Base-by-base conservation (phyloP, 2,888 invertebrate species). In the Dione vanillae region DNA sequence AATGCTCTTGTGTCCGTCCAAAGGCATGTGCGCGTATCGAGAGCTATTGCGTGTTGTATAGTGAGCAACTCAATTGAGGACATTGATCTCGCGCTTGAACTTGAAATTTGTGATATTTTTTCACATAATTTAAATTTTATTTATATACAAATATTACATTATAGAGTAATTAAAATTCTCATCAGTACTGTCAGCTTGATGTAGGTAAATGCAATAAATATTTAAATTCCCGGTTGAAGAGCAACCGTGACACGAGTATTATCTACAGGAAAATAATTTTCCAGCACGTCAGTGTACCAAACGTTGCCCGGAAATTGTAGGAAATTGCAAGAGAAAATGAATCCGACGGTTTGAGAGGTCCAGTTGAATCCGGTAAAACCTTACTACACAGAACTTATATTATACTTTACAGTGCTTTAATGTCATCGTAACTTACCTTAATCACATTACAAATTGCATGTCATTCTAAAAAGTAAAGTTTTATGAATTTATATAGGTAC, bases 241-340 rank as follows among this genome's bases (percentile, higher is more conserved):
- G 74, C 69, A 72, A 70, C 72, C 76, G 76, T 72, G 78, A 75
- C 77, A 76, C 71, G 77, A 75, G 77, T 77, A 79, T 81, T 79
- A 80, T 82, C 76, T 79, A 81, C 79, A 81, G 84, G 84, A 87
- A 90, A 91, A 90, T 88, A 83, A 91, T 88, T 90, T 89, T 87
- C 84, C 83, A 85, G 83, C 83, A 84, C 86, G 88, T 86, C 87
- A 86, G 86, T 84, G 83, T 85, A 87, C 87, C 83, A 87, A 89
- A 88, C 85, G 89, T 78, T 87, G 85, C 74, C 92, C 93, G 93
- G 93, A 93, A 92, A 92, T 93, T 92, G 91, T 91, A 92, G 93
- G 93, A 93, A 92, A 93, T 93, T 93, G 91, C 91, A 88, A 87
- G 89, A 92, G 92, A 91, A 92, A 92, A 92, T 92, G 91, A 91